phyloP scores from a whole-genome alignment of 2,113 vertebrate species.

The Prunella fulvescens region DNA sequence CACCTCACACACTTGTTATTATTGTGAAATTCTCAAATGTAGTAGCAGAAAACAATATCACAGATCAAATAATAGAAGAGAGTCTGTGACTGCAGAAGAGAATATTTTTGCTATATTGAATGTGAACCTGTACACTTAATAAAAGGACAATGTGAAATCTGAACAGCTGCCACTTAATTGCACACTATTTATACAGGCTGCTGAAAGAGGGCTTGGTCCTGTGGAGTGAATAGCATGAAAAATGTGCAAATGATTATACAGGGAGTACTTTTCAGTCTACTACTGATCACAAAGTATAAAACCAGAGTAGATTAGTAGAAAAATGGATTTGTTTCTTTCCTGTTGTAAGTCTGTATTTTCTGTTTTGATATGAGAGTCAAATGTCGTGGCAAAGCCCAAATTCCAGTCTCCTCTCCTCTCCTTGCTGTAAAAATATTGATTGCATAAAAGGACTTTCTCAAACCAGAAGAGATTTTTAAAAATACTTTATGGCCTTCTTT shows the following conservation, averaged over 20 bases:
- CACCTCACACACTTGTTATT: not conserved
- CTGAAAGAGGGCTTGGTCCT: not conserved
- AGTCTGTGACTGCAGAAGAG: not conserved
- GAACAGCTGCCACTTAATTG: not conserved
- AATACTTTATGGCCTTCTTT: not conserved
- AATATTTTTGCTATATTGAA: not conserved
- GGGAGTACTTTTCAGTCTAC: not conserved
- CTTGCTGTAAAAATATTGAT: not conserved
- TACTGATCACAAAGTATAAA: not conserved
- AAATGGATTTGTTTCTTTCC: not conserved
- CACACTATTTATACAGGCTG: not conserved
- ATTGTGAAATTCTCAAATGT: not conserved
- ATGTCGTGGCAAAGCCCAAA: not conserved
- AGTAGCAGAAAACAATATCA: not conserved
- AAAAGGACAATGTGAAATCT: not conserved
- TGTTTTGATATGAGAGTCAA: not conserved
- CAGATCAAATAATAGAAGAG: not conserved
- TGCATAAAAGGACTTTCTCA: not conserved
- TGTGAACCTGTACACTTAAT: not conserved
- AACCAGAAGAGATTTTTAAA: not conserved
- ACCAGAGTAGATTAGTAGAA: not conserved
- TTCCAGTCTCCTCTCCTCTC: not conserved
- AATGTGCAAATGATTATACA: not conserved
- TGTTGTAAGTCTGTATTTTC: not conserved
- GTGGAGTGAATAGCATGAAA: not conserved